These are phyloP conservation scores for Cetonia aurata DNA, from an alignment of 2,888 invertebrate species.

Conservation along the genomic window DNA sequence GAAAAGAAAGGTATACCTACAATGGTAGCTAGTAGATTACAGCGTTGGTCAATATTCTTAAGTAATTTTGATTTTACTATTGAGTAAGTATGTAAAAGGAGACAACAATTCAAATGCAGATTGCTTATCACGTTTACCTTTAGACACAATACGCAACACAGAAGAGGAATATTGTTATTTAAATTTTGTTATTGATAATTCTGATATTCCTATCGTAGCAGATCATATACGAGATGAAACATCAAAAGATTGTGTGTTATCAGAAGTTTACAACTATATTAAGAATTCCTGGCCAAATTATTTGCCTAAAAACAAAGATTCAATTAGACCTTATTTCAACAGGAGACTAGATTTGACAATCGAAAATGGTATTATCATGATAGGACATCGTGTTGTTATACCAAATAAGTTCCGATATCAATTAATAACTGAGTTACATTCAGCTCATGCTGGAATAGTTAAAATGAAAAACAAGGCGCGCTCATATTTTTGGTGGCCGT, in stretches of 20 bases:
- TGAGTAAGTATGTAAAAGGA: neutral
- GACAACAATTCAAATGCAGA: neutral
- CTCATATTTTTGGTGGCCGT: no score
- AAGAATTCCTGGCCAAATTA: constrained; percentile 16
- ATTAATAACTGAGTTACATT: constrained; percentile 36
- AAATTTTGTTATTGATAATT: no score
- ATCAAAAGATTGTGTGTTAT: no score
- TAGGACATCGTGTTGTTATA: constrained; percentile 27
- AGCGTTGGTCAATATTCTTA: constrained; percentile 53
- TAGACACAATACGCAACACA: no score
- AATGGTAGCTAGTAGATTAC: constrained; percentile 57
- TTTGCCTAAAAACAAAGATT: neutral
- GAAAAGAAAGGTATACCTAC: constrained; percentile 55
- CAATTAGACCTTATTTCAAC: neutral
- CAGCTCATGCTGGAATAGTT: constrained; percentile 28
- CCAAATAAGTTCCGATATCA: constrained; percentile 13
- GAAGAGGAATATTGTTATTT: no score
- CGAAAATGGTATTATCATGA: constrained; percentile 11
- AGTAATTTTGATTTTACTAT: constrained; percentile 12
- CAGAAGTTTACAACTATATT: constrained; percentile 17
- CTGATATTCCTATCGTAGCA: no score
- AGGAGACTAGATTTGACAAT: constrained; percentile 3
- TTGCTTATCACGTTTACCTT: neutral
- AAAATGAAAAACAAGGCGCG: constrained; percentile 8
- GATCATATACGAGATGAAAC: constrained; percentile 27